These are phyloP conservation scores for Empidonax traillii DNA, from an alignment of 2,113 vertebrate species.

Conservation along the genomic window DNA sequence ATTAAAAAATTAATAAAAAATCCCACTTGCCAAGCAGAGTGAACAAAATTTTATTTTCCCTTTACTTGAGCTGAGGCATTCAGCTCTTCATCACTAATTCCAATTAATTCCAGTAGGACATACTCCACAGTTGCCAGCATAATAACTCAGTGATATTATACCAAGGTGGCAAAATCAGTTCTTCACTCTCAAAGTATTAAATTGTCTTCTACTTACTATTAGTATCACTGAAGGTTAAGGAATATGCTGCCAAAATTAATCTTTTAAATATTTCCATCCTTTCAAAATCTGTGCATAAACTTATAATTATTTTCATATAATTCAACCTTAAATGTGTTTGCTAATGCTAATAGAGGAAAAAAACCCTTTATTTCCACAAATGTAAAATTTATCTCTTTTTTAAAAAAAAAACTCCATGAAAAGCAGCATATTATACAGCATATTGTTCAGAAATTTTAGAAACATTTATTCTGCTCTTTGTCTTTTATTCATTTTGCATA, in stretches of 20 bases:
- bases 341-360: neutral
- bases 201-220: neutral
- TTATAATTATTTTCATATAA: neutral
- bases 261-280: neutral
- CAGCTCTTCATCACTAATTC: neutral
- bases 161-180: neutral
- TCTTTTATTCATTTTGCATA: neutral
- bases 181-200: neutral
- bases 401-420: neutral
- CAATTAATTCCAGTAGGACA: neutral
- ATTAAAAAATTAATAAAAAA: neutral
- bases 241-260: neutral
- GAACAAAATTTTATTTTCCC: neutral
- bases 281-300: neutral
- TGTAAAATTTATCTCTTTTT: neutral
- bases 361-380: accelerated
- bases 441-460: neutral
- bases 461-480: neutral
- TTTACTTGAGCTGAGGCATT: neutral
- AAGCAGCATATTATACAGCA: neutral
- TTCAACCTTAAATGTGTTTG: neutral
- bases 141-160: neutral
- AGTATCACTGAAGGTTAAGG: neutral
- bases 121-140: neutral
- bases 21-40: neutral